Percentiles rank a stretch among this genome's conserved stretches.
Evolutionary conservation across 1,140 invertebrate species (phyloP).

Genomic region (Lasioglossum albipes): DNA sequence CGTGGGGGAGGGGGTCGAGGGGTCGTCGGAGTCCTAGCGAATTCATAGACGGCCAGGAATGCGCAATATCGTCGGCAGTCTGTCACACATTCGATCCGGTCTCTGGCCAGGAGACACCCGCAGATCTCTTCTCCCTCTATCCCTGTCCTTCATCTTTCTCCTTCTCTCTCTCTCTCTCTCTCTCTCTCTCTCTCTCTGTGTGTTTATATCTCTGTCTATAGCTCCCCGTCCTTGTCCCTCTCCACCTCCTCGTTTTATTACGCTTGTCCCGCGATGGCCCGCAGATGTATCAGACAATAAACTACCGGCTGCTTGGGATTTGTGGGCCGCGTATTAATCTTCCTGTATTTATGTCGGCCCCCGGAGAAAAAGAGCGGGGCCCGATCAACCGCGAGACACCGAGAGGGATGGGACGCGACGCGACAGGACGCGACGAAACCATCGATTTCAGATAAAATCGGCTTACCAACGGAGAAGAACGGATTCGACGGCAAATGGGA

Average conservation of each 20-base stretch:
- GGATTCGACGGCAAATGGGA: slow-evolving; percentile 7
- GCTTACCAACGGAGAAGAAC: background rate
- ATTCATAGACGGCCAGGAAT: slow-evolving; percentile 71
- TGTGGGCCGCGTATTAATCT: slow-evolving; percentile 76
- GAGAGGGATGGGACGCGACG: background rate
- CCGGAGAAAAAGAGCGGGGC: slow-evolving; percentile 40
- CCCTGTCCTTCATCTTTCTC: no score
- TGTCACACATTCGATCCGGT: slow-evolving; percentile 72
- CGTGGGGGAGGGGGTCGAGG: background rate
- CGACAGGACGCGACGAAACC: slow-evolving; percentile 45
- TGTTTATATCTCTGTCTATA: no score
- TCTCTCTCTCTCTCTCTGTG: background rate
- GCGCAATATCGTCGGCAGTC: slow-evolving; percentile 70
- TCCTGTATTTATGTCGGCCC: slow-evolving; percentile 67
- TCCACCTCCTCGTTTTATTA: slow-evolving; percentile 57
- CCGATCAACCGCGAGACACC: slow-evolving; percentile 14
- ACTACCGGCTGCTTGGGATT: slow-evolving; percentile 70
- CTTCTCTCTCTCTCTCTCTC: no score
- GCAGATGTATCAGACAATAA: slow-evolving; percentile 67
- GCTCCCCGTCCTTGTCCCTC: no score
- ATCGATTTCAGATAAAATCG: slow-evolving; percentile 49
- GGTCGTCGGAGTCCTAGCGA: slow-evolving; percentile 44
- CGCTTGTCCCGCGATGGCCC: slow-evolving; percentile 44
- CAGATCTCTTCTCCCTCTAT: slow-evolving; percentile 5
- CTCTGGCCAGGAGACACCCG: slow-evolving; percentile 15